Conservation (phyloP, 2,113 vertebrate genomes). For the Tichodroma muraria region DNA sequence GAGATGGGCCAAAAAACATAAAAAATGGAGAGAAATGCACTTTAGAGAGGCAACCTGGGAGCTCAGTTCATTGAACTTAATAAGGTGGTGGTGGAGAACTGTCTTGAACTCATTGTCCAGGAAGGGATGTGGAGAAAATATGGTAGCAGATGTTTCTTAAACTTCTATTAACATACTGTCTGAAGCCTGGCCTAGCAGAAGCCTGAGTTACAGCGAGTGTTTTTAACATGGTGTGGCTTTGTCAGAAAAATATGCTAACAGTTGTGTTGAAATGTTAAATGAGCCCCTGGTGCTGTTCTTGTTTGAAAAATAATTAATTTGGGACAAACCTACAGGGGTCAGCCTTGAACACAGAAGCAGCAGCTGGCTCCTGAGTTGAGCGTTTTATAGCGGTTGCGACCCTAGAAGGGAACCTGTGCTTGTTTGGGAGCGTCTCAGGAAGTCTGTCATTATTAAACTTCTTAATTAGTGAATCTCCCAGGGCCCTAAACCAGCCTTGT, state of each 20-base stretch:
- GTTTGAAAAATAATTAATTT: neutral
- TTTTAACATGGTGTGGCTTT: neutral
- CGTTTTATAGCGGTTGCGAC: neutral
- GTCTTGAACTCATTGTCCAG: neutral
- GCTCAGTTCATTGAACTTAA: neutral
- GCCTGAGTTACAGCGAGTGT: fast-evolving
- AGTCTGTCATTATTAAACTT: neutral
- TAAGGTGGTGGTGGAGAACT: neutral
- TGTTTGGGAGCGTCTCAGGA: neutral
- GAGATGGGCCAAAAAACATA: neutral
- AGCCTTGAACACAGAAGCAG: neutral
- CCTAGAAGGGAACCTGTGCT: neutral
- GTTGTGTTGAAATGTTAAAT: neutral
- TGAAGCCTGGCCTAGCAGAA: neutral
- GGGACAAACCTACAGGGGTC: neutral
- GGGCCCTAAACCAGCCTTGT: neutral
- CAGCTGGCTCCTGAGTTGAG: neutral
- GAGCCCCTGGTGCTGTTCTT: neutral
- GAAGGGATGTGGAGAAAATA: neutral
- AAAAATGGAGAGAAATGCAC: neutral
- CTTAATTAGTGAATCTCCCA: neutral
- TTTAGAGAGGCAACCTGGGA: neutral
- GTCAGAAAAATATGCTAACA: neutral
- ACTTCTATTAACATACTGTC: neutral
- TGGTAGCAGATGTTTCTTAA: neutral